Conservation (phyloP, 2,888 invertebrate genomes). For the Eristalinus sepulchralis region DNA sequence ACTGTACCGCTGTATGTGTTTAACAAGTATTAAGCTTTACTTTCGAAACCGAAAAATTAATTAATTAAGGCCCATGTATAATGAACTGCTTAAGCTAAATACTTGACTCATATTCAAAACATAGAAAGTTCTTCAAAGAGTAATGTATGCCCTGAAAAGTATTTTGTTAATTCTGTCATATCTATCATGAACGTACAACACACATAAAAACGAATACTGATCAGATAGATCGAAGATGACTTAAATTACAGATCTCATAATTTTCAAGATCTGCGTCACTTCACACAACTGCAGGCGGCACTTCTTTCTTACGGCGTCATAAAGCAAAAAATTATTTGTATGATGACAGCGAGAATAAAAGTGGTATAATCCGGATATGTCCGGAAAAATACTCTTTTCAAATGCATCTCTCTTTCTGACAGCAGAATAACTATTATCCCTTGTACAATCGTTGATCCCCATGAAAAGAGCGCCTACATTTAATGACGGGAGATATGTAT, state of each 20-base stretch:
- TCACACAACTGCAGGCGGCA: not conserved
- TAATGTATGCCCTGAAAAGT: too few species aligned
- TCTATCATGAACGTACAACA: too few species aligned
- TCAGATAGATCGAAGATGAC: not conserved
- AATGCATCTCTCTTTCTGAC: not conserved
- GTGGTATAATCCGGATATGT: not conserved
- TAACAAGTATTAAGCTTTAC: too few species aligned
- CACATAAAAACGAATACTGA: too few species aligned
- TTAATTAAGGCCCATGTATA: too few species aligned
- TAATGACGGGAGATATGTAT: constrained; percentile 7
- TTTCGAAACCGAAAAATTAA: too few species aligned
- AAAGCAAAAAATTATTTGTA: not conserved
- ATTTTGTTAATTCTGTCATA: too few species aligned
- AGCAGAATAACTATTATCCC: not conserved
- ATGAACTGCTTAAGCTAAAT: too few species aligned
- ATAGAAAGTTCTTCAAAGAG: too few species aligned
- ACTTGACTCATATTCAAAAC: too few species aligned
- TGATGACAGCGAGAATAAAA: not conserved
- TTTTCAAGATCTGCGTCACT: not conserved
- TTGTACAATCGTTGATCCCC: not conserved
- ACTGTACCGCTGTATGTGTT: too few species aligned
- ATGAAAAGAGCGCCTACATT: not conserved
- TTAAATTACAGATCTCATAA: not conserved
- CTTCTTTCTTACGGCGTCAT: not conserved
- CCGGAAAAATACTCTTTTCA: not conserved